Base-by-base conservation (phyloP, 2,797 vertebrate genomes). In the Tangara arthus region DNA sequence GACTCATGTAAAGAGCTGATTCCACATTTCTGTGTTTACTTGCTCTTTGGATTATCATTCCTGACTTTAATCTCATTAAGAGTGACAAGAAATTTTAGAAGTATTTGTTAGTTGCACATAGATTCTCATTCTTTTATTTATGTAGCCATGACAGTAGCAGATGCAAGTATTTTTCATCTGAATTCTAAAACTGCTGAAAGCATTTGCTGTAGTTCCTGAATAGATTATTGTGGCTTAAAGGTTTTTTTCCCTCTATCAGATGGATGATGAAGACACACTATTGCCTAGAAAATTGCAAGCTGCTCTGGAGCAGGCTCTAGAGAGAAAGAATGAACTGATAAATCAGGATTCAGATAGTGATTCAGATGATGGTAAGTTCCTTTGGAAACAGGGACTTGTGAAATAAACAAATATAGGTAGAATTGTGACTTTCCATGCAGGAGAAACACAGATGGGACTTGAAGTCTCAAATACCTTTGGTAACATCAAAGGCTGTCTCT, bases 271-370 rank as follows among this genome's bases (percentile, higher is more conserved):
- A 96, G 99, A 99, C 95, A 99, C 99, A 0, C 95, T 99, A 86
- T 98, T 99, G 97, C 99, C 99, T 77, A 99, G 99, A 97, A 99
- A 99, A 98, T 91, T 99, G 89, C 99, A 99, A 97, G 98, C 99
- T 8, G 99, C 99, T 97, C 98, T 99, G 94, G 99, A 99, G 98
- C 99, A 99, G 97, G 98, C 99, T 82, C 98, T 99, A 68, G 99
- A 99, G 97, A 98, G 99, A 97, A 99, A 99, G 97, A 99, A 98
- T 41, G 99, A 99, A 96, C 98, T 99, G 97, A 99, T 99, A 97
- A 98, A 98, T 97, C 99, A 99, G 97, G 99, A 99, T 97, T 99
- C 99, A 44, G 99, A 99, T 96, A 99, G 99, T 49, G 99, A 99
- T 96, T 99, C 99, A 8, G 99, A 99, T 68, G 99, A 99, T 95